Base-by-base conservation (phyloP, 1,140 invertebrate genomes). In the Drosophila grimshawi region DNA sequence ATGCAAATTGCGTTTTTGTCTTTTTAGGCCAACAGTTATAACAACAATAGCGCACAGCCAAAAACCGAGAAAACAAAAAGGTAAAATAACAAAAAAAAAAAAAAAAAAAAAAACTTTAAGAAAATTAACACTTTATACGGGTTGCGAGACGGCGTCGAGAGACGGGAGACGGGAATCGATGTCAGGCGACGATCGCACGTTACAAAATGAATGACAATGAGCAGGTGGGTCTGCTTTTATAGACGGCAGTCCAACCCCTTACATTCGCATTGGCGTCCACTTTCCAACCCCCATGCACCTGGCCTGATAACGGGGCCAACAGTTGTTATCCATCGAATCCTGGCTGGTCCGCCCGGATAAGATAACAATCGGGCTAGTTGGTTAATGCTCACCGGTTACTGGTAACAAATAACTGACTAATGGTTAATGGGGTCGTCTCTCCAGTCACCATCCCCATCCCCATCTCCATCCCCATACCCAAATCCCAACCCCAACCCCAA, bases 121-220 rank as follows among this genome's bases (percentile, higher is more conserved):
- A 45, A 78, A 80, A 78, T 88, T 69, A 71, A 78, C 80, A 88
- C 76, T 88, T 88, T 83, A 83, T 88, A 80, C 85, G 83, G 83
- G 83, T 69, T 45, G 37, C 7, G 51, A 59, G 37, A 11, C 48
- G 57, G 8, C 33, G 19, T 7, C n/a, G 33, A 70, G 4, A 53
- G 64, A 52, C 46, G 37, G 49, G n/a, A 37, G 37, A 33, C 41
- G 57, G 10, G 30, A 61, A 37, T 55, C 75, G 66, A 45, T 64
- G 61, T 59, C 61, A 41, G 35, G 35, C 33, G 53, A 64, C 46
- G 82, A 86, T 86, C 78, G 69, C 76, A 70, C 69, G 66, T 61
- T 56, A 72, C 65, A 64, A 57, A 88, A 85, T 88, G 85, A 89
- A 85, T 88, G 71, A 51, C 61, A 72, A 52, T 59, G 64, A 85